phyloP scores from a whole-genome alignment of 2,888 invertebrate genomes.

The Mesorhabditis belari region DNA sequence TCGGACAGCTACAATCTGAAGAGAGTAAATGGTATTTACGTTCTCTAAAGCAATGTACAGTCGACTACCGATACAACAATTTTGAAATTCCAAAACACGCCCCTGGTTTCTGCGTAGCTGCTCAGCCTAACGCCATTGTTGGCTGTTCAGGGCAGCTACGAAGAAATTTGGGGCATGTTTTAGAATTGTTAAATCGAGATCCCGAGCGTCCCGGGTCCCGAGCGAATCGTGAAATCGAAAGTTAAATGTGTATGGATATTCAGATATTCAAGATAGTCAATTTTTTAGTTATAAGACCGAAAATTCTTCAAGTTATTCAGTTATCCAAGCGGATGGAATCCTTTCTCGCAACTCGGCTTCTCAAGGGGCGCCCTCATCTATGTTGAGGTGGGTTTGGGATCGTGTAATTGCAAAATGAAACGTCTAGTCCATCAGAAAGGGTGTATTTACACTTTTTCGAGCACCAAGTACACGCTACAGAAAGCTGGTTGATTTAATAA shows the following conservation, averaged over 20 bases:
- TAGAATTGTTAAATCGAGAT: too few species aligned
- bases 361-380: constrained; percentile 53
- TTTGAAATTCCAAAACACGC: too few species aligned
- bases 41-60: constrained; percentile 5
- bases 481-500: too few species aligned
- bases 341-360: constrained; percentile 43
- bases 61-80: constrained; percentile 1
- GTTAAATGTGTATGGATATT: not conserved
- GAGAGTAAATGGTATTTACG: too few species aligned
- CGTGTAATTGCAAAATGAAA: too few species aligned
- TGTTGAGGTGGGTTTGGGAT: constrained; percentile 4
- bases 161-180: too few species aligned
- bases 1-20: not conserved
- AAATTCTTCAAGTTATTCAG: constrained; percentile 8
- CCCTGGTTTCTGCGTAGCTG: too few species aligned
- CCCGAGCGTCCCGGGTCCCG: not conserved
- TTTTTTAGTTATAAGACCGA: not conserved
- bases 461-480: too few species aligned
- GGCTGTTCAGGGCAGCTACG: too few species aligned
- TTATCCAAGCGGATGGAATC: constrained; percentile 51
- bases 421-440: too few species aligned
- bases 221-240: not conserved
- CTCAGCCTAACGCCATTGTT: too few species aligned
- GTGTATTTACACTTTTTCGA: too few species aligned
- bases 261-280: not conserved